phyloP scores from a whole-genome alignment of 2,888 invertebrate species.

The Nasonia oneida region DNA sequence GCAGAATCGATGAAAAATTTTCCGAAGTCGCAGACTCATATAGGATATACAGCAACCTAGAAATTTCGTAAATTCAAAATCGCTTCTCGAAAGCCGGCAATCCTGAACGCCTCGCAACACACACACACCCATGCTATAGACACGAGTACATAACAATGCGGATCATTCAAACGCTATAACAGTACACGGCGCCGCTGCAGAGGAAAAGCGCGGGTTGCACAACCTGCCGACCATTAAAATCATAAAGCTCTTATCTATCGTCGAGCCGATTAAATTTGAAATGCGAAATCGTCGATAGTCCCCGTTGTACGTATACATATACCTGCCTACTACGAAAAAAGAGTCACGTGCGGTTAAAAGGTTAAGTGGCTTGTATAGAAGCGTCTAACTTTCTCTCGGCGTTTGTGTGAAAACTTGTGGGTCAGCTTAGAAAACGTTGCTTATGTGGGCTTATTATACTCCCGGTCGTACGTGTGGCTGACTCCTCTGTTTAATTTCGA shows the following conservation, averaged over 20 bases:
- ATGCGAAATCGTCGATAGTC: conserved; percentile 33
- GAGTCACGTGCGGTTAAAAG: conserved; percentile 49
- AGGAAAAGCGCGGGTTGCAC: not conserved
- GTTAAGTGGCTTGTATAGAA: conserved; percentile 32
- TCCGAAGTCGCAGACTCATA: not conserved
- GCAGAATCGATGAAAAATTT: not conserved
- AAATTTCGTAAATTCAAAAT: not conserved
- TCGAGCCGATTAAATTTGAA: conserved; percentile 34
- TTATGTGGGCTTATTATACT: conserved; percentile 14
- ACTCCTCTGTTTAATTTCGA: not conserved
- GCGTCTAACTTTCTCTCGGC: conserved; percentile 49
- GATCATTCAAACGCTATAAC: not conserved
- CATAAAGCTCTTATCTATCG: conserved; percentile 25
- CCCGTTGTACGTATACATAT: not conserved
- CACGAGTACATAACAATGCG: not conserved
- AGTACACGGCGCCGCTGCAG: not conserved
- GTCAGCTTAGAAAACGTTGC: conserved; percentile 48
- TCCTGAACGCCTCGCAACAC: not conserved
- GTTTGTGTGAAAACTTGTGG: conserved; percentile 48
- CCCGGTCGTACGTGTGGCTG: conserved; percentile 3
- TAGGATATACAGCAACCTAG: not conserved
- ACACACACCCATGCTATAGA: not conserved
- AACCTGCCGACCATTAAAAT: conserved; percentile 15
- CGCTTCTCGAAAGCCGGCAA: not conserved
- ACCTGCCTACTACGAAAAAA: not conserved